Evolutionary conservation across 1,140 invertebrate genomes (phyloP).

Genomic region (Odontomachus brunneus): DNA sequence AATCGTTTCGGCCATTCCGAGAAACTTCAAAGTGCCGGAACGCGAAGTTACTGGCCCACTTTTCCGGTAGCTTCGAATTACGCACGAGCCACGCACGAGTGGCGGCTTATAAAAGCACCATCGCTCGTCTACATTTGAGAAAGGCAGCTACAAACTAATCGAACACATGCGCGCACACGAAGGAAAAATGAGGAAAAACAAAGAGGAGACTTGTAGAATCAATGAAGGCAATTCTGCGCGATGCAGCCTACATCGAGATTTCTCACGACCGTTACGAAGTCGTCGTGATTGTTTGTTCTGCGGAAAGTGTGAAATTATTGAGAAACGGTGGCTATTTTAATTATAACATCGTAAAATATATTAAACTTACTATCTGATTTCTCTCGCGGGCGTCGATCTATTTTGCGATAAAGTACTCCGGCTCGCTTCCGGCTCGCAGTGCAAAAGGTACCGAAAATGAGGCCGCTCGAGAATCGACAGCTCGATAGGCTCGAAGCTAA

Average conservation of each 20-base stretch:
- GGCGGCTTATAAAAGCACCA: constrained; percentile 29
- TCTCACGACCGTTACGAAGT: too few relatives aligned
- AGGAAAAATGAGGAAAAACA: too few relatives aligned
- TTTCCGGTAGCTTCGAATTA: constrained; percentile 36
- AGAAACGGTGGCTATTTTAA: background rate
- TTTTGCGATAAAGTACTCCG: background rate
- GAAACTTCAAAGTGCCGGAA: constrained; percentile 61
- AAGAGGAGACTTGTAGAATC: background rate
- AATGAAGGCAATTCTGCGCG: background rate
- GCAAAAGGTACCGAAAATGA: constrained; percentile 13
- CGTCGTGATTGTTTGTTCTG: too few relatives aligned
- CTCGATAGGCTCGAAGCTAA: constrained; percentile 24
- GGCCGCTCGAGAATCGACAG: constrained; percentile 23
- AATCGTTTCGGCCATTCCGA: constrained; percentile 66
- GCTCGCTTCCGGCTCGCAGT: background rate
- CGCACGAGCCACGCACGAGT: background rate
- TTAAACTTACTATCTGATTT: background rate
- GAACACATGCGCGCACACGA: background rate
- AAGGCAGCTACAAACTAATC: constrained; percentile 23
- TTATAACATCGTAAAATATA: background rate
- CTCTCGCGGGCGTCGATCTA: background rate
- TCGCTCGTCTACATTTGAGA: constrained; percentile 25
- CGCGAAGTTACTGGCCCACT: constrained; percentile 58
- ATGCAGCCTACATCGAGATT: too few relatives aligned
- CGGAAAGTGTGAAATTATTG: too few relatives aligned